Evolutionary conservation across 1,140 invertebrate species (phyloP).

Genomic region (Drosophila sulfurigaster): DNA sequence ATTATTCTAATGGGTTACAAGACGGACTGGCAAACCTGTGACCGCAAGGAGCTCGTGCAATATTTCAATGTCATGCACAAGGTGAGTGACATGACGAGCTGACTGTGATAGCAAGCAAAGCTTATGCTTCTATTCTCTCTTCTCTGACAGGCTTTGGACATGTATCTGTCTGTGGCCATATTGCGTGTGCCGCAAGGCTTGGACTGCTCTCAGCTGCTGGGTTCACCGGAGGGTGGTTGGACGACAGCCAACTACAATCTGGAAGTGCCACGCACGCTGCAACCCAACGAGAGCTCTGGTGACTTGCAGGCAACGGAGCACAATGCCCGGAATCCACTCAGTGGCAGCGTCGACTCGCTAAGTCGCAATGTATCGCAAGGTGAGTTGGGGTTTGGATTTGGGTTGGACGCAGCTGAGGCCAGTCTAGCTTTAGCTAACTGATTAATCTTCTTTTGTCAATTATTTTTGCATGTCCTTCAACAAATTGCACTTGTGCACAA

Average conservation of each 20-base stretch:
- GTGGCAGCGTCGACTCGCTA: constrained; percentile 82
- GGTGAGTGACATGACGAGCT: constrained; percentile 84
- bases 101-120: background rate
- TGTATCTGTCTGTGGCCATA: constrained; percentile 95
- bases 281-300: constrained; percentile 80
- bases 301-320: constrained; percentile 75
- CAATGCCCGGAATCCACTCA: constrained; percentile 62
- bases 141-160: constrained; percentile 90
- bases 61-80: constrained; percentile 98
- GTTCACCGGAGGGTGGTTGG: constrained; percentile 85
- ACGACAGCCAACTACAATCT: constrained; percentile 53
- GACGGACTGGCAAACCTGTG: constrained; percentile 93
- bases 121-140: background rate
- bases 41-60: constrained; percentile 89
- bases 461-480: constrained; percentile 45
- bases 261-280: constrained; percentile 77
- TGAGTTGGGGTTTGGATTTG: constrained; percentile 24
- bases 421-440: background rate
- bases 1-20: constrained; percentile 97
- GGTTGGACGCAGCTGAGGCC: no score
- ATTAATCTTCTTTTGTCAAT: constrained; percentile 28
- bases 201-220: constrained; percentile 89
- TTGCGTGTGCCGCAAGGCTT: constrained; percentile 93
- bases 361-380: constrained; percentile 84
- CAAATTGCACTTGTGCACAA: constrained; percentile 47